These are phyloP conservation scores for Tuta absoluta DNA, from an alignment of 2,888 invertebrate genomes.

Conservation along the genomic window DNA sequence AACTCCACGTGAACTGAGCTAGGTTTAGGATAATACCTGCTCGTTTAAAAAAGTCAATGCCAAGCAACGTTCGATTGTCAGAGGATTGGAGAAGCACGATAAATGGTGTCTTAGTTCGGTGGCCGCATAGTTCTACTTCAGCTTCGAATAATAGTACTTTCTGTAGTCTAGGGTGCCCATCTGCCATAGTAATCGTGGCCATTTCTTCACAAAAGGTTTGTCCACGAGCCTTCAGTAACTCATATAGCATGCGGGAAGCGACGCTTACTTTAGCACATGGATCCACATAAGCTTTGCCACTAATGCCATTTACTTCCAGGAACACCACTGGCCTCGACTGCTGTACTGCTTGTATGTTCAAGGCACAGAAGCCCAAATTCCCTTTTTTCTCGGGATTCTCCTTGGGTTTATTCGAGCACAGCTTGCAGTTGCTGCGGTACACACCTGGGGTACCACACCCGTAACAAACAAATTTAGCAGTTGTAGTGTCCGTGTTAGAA, in stretches of 20 bases:
- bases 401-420: not conserved
- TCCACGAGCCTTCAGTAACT: conserved; percentile 23
- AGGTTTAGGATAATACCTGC: conserved; percentile 17
- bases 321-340: conserved; percentile 29
- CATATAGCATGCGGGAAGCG: too few species aligned
- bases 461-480: conserved; percentile 29
- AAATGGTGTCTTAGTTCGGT: conserved; percentile 32
- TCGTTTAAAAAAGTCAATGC: conserved; percentile 15
- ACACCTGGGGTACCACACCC: conserved; percentile 34
- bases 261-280: too few species aligned
- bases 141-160: conserved; percentile 1
- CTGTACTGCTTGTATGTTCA: conserved; percentile 26
- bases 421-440: conserved; percentile 28
- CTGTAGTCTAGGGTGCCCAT: conserved; percentile 9
- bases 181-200: conserved; percentile 17
- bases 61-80: conserved; percentile 36
- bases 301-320: conserved; percentile 16
- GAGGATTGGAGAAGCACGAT: conserved; percentile 36
- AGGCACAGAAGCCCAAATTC: conserved; percentile 28
- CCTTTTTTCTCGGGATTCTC: not conserved
- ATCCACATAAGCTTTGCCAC: conserved; percentile 30
- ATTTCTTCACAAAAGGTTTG: conserved; percentile 19
- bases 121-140: not conserved
- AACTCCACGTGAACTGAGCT: too few species aligned
- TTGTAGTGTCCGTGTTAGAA: conserved; percentile 14